These are phyloP conservation scores for Aeoliscus strigatus DNA, from an alignment of 2,797 vertebrate genomes.

Conservation along the genomic window DNA sequence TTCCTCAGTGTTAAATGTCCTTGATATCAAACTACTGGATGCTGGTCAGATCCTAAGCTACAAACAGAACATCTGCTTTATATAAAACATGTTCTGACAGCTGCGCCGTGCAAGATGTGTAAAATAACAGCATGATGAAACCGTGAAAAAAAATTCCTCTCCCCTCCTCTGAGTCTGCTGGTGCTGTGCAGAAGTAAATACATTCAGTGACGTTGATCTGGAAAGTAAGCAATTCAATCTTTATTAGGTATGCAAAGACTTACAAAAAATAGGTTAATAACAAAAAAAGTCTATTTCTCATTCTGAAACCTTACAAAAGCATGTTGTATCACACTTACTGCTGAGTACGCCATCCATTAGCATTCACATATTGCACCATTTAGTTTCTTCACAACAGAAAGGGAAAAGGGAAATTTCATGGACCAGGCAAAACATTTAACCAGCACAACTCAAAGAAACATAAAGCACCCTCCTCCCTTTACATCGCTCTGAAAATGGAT, in stretches of 20 bases:
- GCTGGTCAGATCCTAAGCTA: conserved; percentile 3
- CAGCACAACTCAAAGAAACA: conserved; percentile 20
- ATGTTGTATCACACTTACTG: conserved; percentile 57
- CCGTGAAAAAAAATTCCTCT: conserved; percentile 17
- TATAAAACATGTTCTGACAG: conserved; percentile 20
- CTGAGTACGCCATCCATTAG: conserved; percentile 28
- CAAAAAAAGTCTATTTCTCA: conserved; percentile 58
- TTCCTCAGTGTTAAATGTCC: too few species aligned
- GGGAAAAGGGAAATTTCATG: conserved; percentile 13
- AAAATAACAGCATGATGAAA: conserved; percentile 41
- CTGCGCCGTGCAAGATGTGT: conserved; percentile 23
- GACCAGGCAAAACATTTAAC: conserved; percentile 30
- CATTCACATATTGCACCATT: conserved; percentile 49
- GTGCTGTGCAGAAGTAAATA: conserved; percentile 26
- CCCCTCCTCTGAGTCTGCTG: conserved; percentile 7
- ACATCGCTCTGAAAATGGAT: conserved; percentile 21
- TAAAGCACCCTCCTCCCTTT: conserved; percentile 27
- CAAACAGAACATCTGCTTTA: conserved; percentile 22
- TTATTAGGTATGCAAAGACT: conserved; percentile 77
- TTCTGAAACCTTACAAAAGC: conserved; percentile 75
- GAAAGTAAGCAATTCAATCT: conserved; percentile 68
- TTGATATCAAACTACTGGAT: too few species aligned
- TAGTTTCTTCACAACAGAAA: conserved; percentile 39
- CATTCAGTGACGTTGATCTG: conserved; percentile 37
- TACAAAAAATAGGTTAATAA: conserved; percentile 78